Conservation (phyloP, 2,797 vertebrate genomes). For the Molossus alvarezi region DNA sequence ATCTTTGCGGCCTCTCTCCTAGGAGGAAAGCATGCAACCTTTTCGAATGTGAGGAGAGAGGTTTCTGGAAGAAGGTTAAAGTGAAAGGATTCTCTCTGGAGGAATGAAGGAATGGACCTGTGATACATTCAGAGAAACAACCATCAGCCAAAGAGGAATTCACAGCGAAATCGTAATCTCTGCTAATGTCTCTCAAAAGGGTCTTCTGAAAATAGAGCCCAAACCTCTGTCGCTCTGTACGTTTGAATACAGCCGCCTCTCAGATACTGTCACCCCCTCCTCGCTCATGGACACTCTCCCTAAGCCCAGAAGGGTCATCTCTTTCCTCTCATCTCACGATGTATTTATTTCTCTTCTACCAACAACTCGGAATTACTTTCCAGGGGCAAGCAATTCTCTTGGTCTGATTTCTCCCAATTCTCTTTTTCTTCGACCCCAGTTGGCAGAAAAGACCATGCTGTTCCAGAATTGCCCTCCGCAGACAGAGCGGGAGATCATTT, state of each 20-base stretch:
- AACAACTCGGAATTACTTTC: constrained; percentile 8
- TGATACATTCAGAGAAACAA: background rate
- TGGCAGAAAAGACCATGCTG: background rate
- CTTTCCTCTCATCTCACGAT: background rate
- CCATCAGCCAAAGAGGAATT: background rate
- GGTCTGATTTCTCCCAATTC: background rate
- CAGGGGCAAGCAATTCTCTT: background rate
- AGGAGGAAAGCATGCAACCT: background rate
- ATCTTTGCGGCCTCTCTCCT: background rate
- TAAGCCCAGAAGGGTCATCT: background rate
- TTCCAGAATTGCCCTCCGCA: background rate
- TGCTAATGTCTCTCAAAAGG: background rate
- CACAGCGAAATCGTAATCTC: background rate
- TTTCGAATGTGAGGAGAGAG: background rate
- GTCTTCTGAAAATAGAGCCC: background rate
- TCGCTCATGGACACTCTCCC: background rate
- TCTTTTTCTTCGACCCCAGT: background rate
- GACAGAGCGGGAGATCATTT: background rate
- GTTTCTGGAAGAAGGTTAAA: background rate
- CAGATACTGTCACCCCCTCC: too few species aligned
- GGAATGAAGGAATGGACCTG: background rate
- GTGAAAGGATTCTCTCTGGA: background rate
- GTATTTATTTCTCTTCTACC: background rate
- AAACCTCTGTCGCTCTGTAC: background rate
- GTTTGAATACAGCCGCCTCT: background rate